Evolutionary conservation across 2,888 invertebrate genomes (phyloP).

Genomic region (Piscicola geometra): DNA sequence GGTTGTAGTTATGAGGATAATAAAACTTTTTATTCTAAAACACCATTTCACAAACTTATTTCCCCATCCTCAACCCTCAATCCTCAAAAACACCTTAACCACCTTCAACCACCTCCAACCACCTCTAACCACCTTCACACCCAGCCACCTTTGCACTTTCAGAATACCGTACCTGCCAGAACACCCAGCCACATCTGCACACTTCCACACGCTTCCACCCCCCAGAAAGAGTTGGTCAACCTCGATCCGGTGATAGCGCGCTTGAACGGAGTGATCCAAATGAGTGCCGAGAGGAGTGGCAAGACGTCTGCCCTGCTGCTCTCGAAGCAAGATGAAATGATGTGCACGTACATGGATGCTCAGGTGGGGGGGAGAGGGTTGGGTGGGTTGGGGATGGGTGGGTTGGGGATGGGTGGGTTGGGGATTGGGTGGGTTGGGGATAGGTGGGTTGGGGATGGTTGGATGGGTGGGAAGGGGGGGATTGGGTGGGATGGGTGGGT

Average conservation of each 20-base stretch:
- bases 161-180: background rate
- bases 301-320: constrained; percentile 45
- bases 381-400: background rate
- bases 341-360: constrained; percentile 48
- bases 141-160: background rate
- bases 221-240: constrained; percentile 51
- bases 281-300: constrained; percentile 45
- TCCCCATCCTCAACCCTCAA: too few species aligned
- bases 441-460: background rate
- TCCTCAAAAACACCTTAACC: too few species aligned
- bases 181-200: too few species aligned
- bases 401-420: background rate
- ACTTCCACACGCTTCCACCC: too few species aligned
- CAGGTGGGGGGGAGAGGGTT: constrained; percentile 39
- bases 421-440: background rate
- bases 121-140: too few species aligned
- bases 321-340: constrained; percentile 51
- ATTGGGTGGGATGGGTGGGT: too few species aligned
- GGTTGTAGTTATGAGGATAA: background rate
- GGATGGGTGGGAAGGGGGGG: background rate
- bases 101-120: too few species aligned
- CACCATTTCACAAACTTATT: too few species aligned
- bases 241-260: constrained; percentile 50
- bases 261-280: constrained; percentile 51
- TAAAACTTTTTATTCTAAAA: too few species aligned